These are phyloP conservation scores for Acronicta alni DNA, from an alignment of 2,888 invertebrate species.

Conservation along the genomic window DNA sequence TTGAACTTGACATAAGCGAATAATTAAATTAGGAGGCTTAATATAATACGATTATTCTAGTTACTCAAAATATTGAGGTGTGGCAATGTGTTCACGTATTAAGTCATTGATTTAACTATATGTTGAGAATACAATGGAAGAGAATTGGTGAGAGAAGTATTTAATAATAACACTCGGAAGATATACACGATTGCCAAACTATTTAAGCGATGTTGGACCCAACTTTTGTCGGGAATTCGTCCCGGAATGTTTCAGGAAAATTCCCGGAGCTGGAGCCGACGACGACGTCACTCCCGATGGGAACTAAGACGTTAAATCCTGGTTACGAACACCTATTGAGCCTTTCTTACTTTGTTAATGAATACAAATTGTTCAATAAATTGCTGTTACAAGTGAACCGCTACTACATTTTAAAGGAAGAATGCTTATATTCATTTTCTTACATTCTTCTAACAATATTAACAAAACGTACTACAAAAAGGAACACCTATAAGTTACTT, in stretches of 20 bases:
- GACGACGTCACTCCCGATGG: slow-evolving; percentile 68
- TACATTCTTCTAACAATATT: slow-evolving; percentile 37
- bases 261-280: slow-evolving; percentile 73
- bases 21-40: slow-evolving; percentile 57
- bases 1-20: slow-evolving; percentile 52
- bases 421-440: slow-evolving; percentile 41
- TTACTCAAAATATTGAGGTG: slow-evolving; percentile 34
- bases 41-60: slow-evolving; percentile 53
- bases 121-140: slow-evolving; percentile 24
- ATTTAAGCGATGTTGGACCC: slow-evolving; percentile 63
- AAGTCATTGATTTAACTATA: slow-evolving; percentile 3
- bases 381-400: slow-evolving; percentile 70
- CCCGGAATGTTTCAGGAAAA: slow-evolving; percentile 81
- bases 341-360: slow-evolving; percentile 78
- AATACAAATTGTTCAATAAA: slow-evolving; percentile 77
- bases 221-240: slow-evolving; percentile 83
- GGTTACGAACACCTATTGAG: slow-evolving; percentile 79
- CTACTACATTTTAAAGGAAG: slow-evolving; percentile 45
- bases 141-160: slow-evolving; percentile 19
- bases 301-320: slow-evolving; percentile 85
- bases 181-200: slow-evolving; percentile 60
- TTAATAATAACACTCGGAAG: slow-evolving; percentile 38
- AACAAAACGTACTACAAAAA: slow-evolving; percentile 39
- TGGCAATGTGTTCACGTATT: slow-evolving; percentile 12
- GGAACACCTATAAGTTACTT: slow-evolving; percentile 64